phyloP scores from a whole-genome alignment of 2,113 vertebrate species.

The Trematocara stigmaticum region DNA sequence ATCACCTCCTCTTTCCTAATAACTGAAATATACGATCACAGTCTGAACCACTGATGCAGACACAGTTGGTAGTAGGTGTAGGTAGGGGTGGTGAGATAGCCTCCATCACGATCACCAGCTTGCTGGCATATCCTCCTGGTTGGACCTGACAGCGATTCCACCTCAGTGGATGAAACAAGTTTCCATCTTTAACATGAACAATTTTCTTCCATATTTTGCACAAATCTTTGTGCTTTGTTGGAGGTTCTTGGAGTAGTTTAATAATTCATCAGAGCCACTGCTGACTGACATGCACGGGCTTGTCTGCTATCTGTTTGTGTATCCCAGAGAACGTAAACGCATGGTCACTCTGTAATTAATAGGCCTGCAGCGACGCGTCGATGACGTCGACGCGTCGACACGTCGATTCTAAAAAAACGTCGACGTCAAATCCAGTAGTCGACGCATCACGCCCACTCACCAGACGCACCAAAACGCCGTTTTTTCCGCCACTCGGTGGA shows the following conservation, averaged over 20 bases:
- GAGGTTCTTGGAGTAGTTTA: not conserved
- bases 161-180: not conserved
- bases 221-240: not conserved
- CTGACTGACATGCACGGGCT: not conserved
- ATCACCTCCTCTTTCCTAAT: not conserved
- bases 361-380: too few species aligned
- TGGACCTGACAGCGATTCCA: not conserved
- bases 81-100: not conserved
- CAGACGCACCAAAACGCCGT: too few species aligned
- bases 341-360: not conserved
- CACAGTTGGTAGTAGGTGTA: not conserved
- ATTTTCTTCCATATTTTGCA: not conserved
- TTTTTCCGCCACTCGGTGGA: too few species aligned
- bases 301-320: not conserved
- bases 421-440: too few species aligned
- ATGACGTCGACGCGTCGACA: too few species aligned
- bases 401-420: too few species aligned
- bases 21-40: not conserved
- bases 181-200: not conserved
- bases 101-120: not conserved
- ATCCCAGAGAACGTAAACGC: not conserved
- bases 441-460: too few species aligned
- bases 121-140: not conserved
- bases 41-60: not conserved
- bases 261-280: rapidly evolving